Evolutionary conservation across 1,140 invertebrate genomes (phyloP).

Genomic region (Diachasma alloeum): DNA sequence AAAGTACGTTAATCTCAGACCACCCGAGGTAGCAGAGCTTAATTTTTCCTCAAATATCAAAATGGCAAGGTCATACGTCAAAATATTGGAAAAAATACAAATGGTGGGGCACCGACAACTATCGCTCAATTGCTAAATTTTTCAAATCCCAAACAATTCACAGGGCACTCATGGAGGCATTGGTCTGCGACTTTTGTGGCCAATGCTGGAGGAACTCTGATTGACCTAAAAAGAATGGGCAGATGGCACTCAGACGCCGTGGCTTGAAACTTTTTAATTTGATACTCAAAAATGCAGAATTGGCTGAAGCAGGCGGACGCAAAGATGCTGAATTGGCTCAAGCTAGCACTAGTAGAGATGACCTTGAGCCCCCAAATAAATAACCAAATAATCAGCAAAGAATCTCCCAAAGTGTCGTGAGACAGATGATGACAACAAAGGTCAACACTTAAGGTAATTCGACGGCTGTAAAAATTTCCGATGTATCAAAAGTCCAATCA

Average conservation of each 20-base stretch:
- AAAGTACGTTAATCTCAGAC: not conserved
- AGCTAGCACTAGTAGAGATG: not conserved
- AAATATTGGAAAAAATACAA: not conserved
- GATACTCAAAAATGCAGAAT: not conserved
- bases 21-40: not conserved
- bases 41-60: not conserved
- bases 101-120: not conserved
- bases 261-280: slow-evolving; percentile 9
- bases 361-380: not conserved
- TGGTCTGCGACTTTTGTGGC: not conserved
- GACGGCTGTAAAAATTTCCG: too few species aligned
- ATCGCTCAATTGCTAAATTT: not conserved
- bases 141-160: not conserved
- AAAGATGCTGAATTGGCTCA: not conserved
- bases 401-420: too few species aligned
- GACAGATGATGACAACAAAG: too few species aligned
- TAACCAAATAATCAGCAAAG: not conserved
- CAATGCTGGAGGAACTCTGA: not conserved
- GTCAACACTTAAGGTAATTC: too few species aligned
- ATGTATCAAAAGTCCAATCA: not conserved
- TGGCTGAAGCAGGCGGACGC: not conserved
- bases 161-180: slow-evolving; percentile 3
- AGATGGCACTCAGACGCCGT: not conserved
- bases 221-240: slow-evolving; percentile 4
- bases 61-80: not conserved